Evolutionary conservation across 2,797 vertebrate species (phyloP).

Genomic region (Petrocephalus schoutedeni): DNA sequence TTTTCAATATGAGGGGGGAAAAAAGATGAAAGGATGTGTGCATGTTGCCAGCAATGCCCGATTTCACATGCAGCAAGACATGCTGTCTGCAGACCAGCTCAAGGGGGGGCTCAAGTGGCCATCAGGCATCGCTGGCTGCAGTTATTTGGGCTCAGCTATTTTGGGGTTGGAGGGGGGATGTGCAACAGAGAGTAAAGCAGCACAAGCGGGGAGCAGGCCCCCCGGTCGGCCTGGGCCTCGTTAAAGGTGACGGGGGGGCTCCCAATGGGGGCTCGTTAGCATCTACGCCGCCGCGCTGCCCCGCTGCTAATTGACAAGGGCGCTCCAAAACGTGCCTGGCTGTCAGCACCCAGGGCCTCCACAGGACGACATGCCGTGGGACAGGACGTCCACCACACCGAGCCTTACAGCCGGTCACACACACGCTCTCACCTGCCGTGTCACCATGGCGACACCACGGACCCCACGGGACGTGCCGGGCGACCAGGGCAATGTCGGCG

Average conservation of each 20-base stretch:
- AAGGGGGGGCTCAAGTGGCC: background rate
- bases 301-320: conserved; percentile 12
- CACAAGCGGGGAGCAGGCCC: background rate
- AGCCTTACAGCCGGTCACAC: background rate
- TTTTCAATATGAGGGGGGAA: background rate
- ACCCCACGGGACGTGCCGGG: background rate
- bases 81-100: background rate
- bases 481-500: background rate
- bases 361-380: background rate
- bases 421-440: background rate
- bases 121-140: background rate
- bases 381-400: background rate
- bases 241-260: conserved; percentile 13
- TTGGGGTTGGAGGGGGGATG: background rate
- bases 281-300: background rate
- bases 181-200: background rate
- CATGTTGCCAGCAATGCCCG: background rate
- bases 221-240: background rate
- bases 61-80: background rate
- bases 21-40: background rate
- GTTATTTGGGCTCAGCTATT: background rate
- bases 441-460: background rate
- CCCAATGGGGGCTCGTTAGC: conserved; percentile 13
- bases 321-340: conserved; percentile 11
- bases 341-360: background rate